Percentiles rank a stretch among this genome's conserved stretches.
Evolutionary conservation across 2,113 vertebrate species (phyloP).

Genomic region (Cinclus mexicanus): DNA sequence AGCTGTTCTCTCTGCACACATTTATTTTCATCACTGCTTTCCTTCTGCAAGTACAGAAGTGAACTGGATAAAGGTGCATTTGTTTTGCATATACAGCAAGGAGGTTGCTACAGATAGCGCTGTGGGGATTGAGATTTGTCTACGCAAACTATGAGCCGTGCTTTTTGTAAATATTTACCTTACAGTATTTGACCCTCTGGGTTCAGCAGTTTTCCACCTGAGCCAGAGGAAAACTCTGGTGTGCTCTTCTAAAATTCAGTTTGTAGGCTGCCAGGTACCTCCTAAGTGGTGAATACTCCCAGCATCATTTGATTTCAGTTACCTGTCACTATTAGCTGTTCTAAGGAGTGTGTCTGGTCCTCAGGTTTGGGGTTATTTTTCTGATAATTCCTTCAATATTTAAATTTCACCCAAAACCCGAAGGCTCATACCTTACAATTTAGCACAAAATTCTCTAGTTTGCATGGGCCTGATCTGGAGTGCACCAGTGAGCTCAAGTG

Average conservation of each 20-base stretch:
- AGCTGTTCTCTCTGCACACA: slow-evolving; percentile 35
- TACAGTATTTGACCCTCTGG: neutral
- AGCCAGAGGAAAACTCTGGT: neutral
- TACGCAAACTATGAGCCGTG: neutral
- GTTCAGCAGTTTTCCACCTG: neutral
- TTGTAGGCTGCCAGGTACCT: neutral
- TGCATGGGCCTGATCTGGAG: neutral
- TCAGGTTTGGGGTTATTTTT: neutral
- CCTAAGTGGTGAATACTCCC: neutral
- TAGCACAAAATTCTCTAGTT: neutral
- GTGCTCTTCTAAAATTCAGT: neutral
- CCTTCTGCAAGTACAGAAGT: slow-evolving; percentile 42
- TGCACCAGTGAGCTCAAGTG: neutral
- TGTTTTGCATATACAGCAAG: slow-evolving; percentile 19
- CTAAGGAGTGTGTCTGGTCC: neutral
- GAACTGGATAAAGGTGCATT: slow-evolving; percentile 41
- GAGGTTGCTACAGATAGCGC: neutral
- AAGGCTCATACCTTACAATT: neutral
- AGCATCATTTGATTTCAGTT: neutral
- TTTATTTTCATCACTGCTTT: slow-evolving; percentile 44
- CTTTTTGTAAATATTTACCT: neutral
- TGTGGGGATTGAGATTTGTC: neutral
- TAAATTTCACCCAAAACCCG: neutral
- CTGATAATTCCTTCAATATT: neutral
- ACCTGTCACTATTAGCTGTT: neutral